Evolutionary conservation across 2,113 vertebrate genomes (phyloP).

Genomic region (Microcebus ravelobensis): DNA sequence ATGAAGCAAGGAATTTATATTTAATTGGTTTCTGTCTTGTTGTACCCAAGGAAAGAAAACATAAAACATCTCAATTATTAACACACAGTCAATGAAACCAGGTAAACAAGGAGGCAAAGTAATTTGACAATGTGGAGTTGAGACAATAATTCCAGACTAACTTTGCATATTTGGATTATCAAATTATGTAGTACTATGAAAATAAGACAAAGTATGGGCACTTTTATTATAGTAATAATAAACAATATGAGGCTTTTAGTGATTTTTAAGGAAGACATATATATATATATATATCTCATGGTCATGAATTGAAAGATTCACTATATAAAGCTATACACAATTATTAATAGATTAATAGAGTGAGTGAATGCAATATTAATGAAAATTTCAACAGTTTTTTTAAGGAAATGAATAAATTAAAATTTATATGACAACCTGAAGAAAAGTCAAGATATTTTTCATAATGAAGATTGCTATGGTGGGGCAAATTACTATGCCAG

Average conservation of each 20-base stretch:
- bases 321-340: neutral
- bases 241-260: neutral
- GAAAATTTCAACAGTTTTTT: neutral
- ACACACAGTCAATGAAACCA: neutral
- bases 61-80: neutral
- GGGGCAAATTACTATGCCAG: neutral
- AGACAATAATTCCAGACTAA: fast-evolving
- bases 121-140: neutral
- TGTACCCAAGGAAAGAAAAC: neutral
- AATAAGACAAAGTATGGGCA: neutral
- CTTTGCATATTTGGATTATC: neutral
- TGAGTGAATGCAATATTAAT: neutral
- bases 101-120: neutral
- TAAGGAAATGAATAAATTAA: neutral
- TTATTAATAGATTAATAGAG: neutral
- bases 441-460: neutral
- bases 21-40: neutral
- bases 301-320: neutral
- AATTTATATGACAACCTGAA: neutral
- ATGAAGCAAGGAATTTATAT: neutral
- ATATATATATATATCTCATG: neutral
- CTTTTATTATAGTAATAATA: neutral
- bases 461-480: neutral
- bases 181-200: neutral
- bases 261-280: neutral